A percentile compares a stretch with the other conserved stretches of the same genome.
Evolutionary conservation across 1,140 invertebrate genomes (phyloP).

Genomic region (Euura lappo): DNA sequence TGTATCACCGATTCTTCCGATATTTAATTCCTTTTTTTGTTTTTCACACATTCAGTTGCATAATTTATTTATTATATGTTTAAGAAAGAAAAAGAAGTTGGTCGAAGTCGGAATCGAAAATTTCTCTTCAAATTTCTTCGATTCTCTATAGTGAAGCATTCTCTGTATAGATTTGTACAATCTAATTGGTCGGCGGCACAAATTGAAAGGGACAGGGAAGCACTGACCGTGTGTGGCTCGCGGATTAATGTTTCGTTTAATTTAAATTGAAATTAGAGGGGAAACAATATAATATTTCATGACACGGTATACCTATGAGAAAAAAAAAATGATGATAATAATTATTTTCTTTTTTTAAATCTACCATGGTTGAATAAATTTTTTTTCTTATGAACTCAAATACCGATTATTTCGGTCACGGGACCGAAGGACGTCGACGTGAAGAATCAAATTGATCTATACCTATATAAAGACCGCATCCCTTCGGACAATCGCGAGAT

Average conservation of each 20-base stretch:
- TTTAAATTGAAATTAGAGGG: neutral
- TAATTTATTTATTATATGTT: no score
- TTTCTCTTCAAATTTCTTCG: no score
- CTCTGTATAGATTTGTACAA: no score
- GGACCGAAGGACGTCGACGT: neutral
- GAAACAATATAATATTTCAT: neutral
- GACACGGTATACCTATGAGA: neutral
- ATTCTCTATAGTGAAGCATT: no score
- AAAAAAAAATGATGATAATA: neutral
- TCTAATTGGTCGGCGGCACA: neutral
- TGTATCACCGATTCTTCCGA: no score
- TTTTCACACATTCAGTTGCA: no score
- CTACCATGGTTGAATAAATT: no score
- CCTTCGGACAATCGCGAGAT: slow-evolving; percentile 20
- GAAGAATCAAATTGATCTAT: neutral
- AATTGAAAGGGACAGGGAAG: slow-evolving; percentile 32
- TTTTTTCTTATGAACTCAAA: no score
- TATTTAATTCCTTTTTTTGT: no score
- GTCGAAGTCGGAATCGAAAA: no score
- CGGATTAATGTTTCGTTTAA: neutral
- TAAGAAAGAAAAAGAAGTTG: no score
- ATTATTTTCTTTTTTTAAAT: neutral
- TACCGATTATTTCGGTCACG: slow-evolving; percentile 4
- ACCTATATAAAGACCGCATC: slow-evolving; percentile 27
- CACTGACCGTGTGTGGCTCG: slow-evolving; percentile 12